Evolutionary conservation across 2,888 invertebrate genomes (phyloP), one percentile per base, ranked within the genome.

Genomic region (Escarpia spicata): DNA sequence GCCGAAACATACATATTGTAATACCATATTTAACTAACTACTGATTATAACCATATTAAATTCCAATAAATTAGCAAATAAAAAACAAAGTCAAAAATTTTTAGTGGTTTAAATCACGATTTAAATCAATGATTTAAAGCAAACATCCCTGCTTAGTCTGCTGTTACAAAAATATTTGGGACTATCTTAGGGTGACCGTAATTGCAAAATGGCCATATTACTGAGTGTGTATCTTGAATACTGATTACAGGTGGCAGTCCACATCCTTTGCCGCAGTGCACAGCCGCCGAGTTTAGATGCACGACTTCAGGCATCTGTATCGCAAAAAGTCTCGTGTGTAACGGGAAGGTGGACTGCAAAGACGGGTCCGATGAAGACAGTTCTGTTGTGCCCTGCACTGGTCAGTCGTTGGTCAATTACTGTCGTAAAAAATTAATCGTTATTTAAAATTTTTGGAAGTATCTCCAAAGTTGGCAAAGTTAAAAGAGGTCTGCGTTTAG

Each of bases 341-440:
- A 92, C 31, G 92, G 92, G 31, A 43, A 58, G 19, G 37, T 31
- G 10, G 92, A 92, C 60, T 92, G 92, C 91, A 26, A 43, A 31
- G 92, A 92, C 91, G 91, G 44, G 2, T 92, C 92, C 0, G 92
- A 92, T 91, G 92, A 92, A 43, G 75, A 75, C 75, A 75, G 75
- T n/a, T 75, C 75, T n/a, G n/a, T 75, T 3, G 2, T 26, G 19
- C 26, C 75, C 4, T 75, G 75, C 26, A 75, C 75, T 26, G 75
- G 75, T 75, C 75, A 75, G 75, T 75, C 26, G 15, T 6, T 75
- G 75, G 75, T 75, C 75, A 75, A 19, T 75, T 26, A 75, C 26
- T 37, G 37, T 37, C 37, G 37, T 37, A 37, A 37, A 37, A 37
- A 37, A 37, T 37, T 37, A 37, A 37, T 37, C 0, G 1, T 37